These are phyloP conservation scores for Etia nguti DNA, from an alignment of 2,113 vertebrate genomes.

Conservation along the genomic window DNA sequence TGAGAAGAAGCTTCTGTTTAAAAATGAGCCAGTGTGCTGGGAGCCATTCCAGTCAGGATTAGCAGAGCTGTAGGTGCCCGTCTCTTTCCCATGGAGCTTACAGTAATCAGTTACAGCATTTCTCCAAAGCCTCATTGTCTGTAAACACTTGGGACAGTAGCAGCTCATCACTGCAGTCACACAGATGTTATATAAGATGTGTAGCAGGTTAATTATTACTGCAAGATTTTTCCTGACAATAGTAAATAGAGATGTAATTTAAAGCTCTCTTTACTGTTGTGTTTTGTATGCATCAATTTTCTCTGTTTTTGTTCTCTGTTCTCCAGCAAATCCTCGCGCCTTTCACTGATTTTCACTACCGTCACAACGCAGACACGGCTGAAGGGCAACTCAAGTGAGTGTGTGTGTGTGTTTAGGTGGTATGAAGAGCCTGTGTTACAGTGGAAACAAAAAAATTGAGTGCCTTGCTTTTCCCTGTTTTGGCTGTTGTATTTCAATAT, in stretches of 20 bases:
- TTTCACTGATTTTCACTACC: slow-evolving; percentile 99
- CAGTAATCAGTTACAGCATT: slow-evolving; percentile 34
- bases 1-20: neutral
- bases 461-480: slow-evolving; percentile 30
- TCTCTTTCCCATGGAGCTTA: slow-evolving; percentile 50
- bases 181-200: slow-evolving; percentile 13
- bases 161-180: neutral
- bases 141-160: neutral
- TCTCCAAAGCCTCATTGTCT: slow-evolving; percentile 29
- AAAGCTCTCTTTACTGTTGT: neutral
- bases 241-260: neutral
- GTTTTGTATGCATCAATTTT: neutral
- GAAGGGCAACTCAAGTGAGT: slow-evolving; percentile 98
- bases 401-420: slow-evolving; percentile 52
- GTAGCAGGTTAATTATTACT: neutral
- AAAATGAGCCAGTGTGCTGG: neutral
- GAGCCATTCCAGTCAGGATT: slow-evolving; percentile 21
- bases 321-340: slow-evolving; percentile 94
- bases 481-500: slow-evolving; percentile 20
- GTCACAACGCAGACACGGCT: slow-evolving; percentile 93
- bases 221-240: neutral
- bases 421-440: neutral
- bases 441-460: slow-evolving; percentile 17
- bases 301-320: slow-evolving; percentile 16
- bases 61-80: neutral